Evolutionary conservation across 2,888 invertebrate species (phyloP), one percentile per base, ranked within the genome.

Genomic region (Aquatica leii): DNA sequence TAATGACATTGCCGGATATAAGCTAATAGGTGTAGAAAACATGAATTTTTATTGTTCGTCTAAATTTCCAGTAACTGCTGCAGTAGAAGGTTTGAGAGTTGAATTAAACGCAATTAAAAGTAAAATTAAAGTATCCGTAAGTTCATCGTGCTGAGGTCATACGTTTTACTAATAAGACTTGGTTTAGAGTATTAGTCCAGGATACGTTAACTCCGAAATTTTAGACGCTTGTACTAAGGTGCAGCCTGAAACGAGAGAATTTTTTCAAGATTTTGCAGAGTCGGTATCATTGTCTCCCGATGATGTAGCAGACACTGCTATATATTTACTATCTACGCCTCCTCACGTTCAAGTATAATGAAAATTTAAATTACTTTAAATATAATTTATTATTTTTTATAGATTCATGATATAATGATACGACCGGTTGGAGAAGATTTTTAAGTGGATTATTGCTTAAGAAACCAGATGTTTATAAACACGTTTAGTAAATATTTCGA

Each of bases 1-100:
- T 11, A 62, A 58, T 14, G 57, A 57, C 52, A 21, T 58, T 14
- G 40, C 53, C 1, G 58, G 58, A 2, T 57, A 58, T 41, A 34
- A 9, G 0, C 31, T 53, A 15, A 2, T 34, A 37, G 34, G 18
- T 17, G 48, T 78, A 24, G 67, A 68, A 0, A 1, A 72, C 1
- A 73, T 76, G 0, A 79, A 75, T 59, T 53, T 85, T 65, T 86
- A 86, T 72, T 70, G 80, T n/a, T 83, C 84, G 0, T 84, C 84
- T 18, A 86, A 86, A 74, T 83, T 80, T 70, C 85, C 84, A 1
- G 78, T 86, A 12, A 82, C 81, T 2, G 84, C 83, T 0, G 73
- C 86, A 51, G 79, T 83, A 0, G 82, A 83, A 55, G 83, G 83
- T 1, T 66, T 86, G 4, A 76, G 85, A n/a, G 77, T 81, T 65